Conservation (phyloP, 2,113 vertebrate genomes). For the Hypomesus transpacificus region DNA sequence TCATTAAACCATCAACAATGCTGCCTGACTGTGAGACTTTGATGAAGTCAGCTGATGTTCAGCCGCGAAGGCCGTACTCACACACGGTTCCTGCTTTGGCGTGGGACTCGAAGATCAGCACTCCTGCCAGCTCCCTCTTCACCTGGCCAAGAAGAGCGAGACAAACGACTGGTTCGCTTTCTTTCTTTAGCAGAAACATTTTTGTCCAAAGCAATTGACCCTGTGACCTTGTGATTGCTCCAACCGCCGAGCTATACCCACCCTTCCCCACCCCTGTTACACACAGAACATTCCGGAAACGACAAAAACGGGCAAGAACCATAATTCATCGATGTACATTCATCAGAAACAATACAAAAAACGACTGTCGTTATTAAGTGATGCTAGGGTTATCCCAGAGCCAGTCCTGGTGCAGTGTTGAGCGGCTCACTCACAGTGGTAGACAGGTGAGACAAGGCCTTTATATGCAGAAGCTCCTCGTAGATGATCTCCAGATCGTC, state of each 20-base stretch:
- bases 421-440: conserved; percentile 81
- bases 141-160: conserved; percentile 73
- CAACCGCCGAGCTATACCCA: no score
- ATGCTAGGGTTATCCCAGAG: no score
- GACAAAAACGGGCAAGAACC: no score
- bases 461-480: conserved; percentile 96
- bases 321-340: no score
- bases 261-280: no score
- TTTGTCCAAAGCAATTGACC: neutral
- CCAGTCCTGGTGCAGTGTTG: no score
- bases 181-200: neutral
- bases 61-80: conserved; percentile 74
- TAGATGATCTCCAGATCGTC: conserved; percentile 98
- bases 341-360: no score
- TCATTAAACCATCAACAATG: conserved; percentile 7
- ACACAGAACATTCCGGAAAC: no score
- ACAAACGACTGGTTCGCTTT: conserved; percentile 17
- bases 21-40: neutral
- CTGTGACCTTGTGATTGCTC: no score
- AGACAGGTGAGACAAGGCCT: conserved; percentile 95
- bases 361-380: no score
- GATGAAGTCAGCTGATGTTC: neutral
- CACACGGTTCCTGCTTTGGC: conserved; percentile 93
- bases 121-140: conserved; percentile 89
- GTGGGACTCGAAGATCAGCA: conserved; percentile 96